Evolutionary conservation across 1,140 invertebrate genomes (phyloP).

Genomic region (Hesperophylax magnus): DNA sequence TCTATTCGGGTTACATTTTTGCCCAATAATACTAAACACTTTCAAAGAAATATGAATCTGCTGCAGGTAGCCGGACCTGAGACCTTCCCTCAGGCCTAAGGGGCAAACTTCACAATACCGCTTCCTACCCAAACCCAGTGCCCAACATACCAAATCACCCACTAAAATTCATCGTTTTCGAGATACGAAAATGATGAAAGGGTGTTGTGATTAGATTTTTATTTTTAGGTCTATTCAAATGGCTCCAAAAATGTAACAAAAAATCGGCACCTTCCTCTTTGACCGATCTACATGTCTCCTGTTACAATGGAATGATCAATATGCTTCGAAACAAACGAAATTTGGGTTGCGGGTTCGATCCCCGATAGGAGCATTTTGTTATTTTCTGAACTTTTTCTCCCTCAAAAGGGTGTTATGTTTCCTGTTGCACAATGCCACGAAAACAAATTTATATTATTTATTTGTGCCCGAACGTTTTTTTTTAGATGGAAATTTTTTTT

Average conservation of each 20-base stretch:
- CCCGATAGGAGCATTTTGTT: constrained; percentile 44
- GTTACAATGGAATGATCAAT: constrained; percentile 54
- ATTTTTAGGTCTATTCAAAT: constrained; percentile 42
- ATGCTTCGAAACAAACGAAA: constrained; percentile 48
- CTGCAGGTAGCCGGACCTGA: constrained; percentile 48
- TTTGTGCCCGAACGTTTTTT: background rate
- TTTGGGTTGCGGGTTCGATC: constrained; percentile 39
- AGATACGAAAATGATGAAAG: no score
- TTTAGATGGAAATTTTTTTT: no score
- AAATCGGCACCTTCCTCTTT: constrained; percentile 52
- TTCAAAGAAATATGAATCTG: constrained; percentile 39
- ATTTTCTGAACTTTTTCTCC: constrained; percentile 18
- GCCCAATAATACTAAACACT: constrained; percentile 50
- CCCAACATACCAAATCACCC: no score
- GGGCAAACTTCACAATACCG: background rate
- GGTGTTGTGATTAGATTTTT: no score
- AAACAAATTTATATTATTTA: constrained; percentile 45
- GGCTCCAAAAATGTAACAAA: constrained; percentile 1
- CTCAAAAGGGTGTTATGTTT: constrained; percentile 49
- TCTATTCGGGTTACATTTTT: constrained; percentile 47
- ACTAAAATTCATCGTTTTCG: no score
- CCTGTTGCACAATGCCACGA: constrained; percentile 47
- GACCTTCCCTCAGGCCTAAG: constrained; percentile 11
- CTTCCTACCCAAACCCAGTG: no score
- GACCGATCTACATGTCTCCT: constrained; percentile 54